Base-by-base conservation (phyloP, 2,113 vertebrate species). In the Gasterosteus nipponicus region DNA sequence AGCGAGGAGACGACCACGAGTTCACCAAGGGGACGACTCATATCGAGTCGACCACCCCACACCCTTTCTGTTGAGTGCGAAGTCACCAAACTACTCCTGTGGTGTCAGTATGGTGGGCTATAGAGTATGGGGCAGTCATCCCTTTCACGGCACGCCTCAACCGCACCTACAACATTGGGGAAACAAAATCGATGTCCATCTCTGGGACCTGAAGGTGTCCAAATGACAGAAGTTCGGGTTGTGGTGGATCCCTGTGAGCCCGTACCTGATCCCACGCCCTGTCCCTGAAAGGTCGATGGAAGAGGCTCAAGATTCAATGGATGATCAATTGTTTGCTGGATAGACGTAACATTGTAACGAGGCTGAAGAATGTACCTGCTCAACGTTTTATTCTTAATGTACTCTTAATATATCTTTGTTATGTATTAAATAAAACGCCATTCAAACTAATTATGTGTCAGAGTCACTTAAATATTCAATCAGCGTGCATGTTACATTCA, bases 61-160 rank as follows among this genome's bases (percentile, higher is more conserved):
- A 64, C 77, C 7, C 61, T 81, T 1, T 71, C 81, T 16, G 57
- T 91, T 15, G 14, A 87, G 35, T n/a, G 83, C 31, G 65, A 10
- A 2, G 70, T 89, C 80, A 18, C 80, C 88, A 58, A 89, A 87
- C 65, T 83, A 89, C 74, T 70, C 26, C 19, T 89, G 89, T 73
- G 68, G 16, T 16, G 65, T 82, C 16, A 31, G 47, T 18, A 86
- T 91, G 85, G 64, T 81, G 59, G 89, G 75, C 2, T 61, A 77
- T 6, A 86, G n/a, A 78, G 64, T 80, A 88, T 76, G 5, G 86
- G 85, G 70, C 75, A 15, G 72, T 80, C 26, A 84, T 91, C 61
- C 87, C 88, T 19, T 91, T 82, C 63, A 90, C 81, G 3, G 87
- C 88, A 4, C 75, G 41, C 12, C n/a, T n/a, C 22, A 87, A 59